Evolutionary conservation across 2,888 invertebrate species (phyloP).

Genomic region (Lochmaea capreae): DNA sequence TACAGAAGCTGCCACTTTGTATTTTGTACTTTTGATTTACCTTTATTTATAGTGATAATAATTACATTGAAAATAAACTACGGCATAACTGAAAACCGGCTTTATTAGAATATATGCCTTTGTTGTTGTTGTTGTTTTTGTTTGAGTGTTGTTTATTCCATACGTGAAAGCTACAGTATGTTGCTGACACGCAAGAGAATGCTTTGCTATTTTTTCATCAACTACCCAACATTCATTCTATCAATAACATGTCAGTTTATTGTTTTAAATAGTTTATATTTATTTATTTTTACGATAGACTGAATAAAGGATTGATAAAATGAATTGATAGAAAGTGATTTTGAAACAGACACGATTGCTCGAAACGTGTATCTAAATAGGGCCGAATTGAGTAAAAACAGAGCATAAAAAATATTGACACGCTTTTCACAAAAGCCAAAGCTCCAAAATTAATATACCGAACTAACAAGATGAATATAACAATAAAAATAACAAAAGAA

Average conservation of each 20-base stretch:
- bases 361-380: constrained; percentile 64
- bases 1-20: constrained; percentile 7
- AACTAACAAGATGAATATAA: constrained; percentile 11
- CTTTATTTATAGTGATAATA: not conserved
- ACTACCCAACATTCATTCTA: not conserved
- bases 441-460: constrained; percentile 17
- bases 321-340: constrained; percentile 1
- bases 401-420: constrained; percentile 54
- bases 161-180: constrained; percentile 48
- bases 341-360: constrained; percentile 66
- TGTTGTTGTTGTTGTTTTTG: constrained; percentile 38
- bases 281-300: not conserved
- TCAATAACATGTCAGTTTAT: not conserved
- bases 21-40: constrained; percentile 1
- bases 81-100: constrained; percentile 32
- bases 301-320: not conserved
- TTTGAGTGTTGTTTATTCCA: constrained; percentile 35
- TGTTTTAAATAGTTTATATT: not conserved
- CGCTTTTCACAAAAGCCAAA: constrained; percentile 42
- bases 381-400: constrained; percentile 64
- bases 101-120: constrained; percentile 37
- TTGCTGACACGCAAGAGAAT: constrained; percentile 45
- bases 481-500: constrained; percentile 4
- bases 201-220: not conserved
- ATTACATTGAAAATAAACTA: constrained; percentile 15